Conservation (phyloP, 2,888 invertebrate genomes). For the Cremastobaeus sp. region DNA sequence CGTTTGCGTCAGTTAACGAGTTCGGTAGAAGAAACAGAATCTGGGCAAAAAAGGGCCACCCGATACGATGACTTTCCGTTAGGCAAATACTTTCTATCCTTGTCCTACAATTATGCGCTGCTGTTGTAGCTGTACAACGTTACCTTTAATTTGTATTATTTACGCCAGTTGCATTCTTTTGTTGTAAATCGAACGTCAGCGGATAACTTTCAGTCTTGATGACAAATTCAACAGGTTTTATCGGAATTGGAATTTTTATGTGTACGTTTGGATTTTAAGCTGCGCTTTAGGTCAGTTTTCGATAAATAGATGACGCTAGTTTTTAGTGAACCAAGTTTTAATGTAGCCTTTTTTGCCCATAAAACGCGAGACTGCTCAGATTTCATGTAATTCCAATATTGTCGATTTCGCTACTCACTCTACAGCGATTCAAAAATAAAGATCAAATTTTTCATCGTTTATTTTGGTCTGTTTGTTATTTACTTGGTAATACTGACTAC, state of each 20-base stretch:
- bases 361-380: slow-evolving; percentile 5
- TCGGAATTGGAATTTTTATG: too few species aligned
- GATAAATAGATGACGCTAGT: slow-evolving; percentile 4
- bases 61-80: too few species aligned
- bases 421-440: background rate
- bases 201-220: too few species aligned
- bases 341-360: slow-evolving; percentile 7
- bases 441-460: background rate
- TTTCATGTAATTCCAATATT: slow-evolving; percentile 19
- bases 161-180: too few species aligned
- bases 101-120: too few species aligned
- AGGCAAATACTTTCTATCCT: too few species aligned
- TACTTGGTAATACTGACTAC: too few species aligned
- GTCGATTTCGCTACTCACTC: background rate
- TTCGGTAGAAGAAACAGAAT: background rate
- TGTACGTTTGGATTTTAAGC: too few species aligned
- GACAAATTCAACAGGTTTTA: too few species aligned
- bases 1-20: slow-evolving; percentile 21
- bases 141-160: too few species aligned
- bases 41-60: slow-evolving; percentile 8
- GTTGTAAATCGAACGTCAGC: too few species aligned
- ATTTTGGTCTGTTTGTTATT: background rate
- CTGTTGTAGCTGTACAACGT: too few species aligned
- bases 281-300: background rate
- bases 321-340: background rate